Conservation (phyloP, 2,888 invertebrate genomes). For the Brenthis hecate region DNA sequence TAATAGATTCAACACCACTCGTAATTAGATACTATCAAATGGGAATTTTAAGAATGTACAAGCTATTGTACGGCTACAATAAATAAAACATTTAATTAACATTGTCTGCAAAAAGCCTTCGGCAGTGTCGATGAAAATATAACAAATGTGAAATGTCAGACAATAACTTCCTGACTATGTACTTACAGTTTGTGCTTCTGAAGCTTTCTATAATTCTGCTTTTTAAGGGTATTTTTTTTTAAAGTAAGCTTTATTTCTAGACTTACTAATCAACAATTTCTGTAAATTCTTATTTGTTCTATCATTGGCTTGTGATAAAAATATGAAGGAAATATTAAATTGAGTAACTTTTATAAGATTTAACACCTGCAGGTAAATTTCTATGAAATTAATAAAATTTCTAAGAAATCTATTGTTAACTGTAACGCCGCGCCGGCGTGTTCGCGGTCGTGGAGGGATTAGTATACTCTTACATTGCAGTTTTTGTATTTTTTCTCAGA, state of each 20-base stretch:
- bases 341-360: no score
- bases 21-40: conserved; percentile 10
- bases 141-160: conserved; percentile 6
- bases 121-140: not conserved
- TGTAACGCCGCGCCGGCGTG: no score
- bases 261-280: not conserved
- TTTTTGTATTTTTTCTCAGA: no score
- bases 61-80: not conserved
- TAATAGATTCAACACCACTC: conserved; percentile 15
- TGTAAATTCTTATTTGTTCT: no score
- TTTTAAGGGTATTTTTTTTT: not conserved
- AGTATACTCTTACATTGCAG: no score
- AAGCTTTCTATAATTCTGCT: conserved; percentile 5
- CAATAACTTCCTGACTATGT: conserved; percentile 6
- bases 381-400: no score
- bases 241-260: not conserved
- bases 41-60: conserved; percentile 5
- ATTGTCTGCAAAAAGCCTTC: not conserved
- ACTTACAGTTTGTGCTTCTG: conserved; percentile 2
- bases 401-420: no score
- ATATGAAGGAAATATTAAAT: no score
- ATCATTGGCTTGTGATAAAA: no score
- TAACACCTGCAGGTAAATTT: no score
- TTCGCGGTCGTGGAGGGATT: no score
- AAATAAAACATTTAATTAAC: conserved; percentile 2